These are phyloP conservation scores for Drosophila kambysellisi DNA, from an alignment of 2,888 invertebrate genomes.

Conservation along the genomic window DNA sequence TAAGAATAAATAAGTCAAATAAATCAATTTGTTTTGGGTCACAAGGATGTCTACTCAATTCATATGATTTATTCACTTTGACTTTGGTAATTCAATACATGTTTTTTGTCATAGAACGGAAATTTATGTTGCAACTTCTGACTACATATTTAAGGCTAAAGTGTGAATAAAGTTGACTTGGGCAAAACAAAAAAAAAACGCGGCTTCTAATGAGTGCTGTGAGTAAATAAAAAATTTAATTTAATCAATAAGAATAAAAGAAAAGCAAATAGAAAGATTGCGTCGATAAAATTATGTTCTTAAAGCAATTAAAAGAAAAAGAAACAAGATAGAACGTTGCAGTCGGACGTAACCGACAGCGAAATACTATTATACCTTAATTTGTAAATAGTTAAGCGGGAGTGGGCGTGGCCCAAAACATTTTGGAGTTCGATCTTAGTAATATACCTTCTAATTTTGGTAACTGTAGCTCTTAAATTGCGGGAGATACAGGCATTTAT, in stretches of 20 bases:
- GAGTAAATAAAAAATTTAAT: background rate
- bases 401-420: too few species aligned
- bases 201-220: background rate
- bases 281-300: background rate
- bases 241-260: background rate
- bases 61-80: background rate
- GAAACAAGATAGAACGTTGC: too few species aligned
- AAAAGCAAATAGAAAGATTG: background rate
- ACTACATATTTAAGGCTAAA: background rate
- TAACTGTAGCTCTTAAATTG: too few species aligned
- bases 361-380: too few species aligned
- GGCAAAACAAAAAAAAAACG: too few species aligned
- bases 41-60: background rate
- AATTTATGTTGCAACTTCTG: background rate
- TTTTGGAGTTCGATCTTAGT: too few species aligned
- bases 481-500: too few species aligned
- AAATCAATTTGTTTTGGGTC: conserved; percentile 1
- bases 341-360: too few species aligned
- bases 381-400: too few species aligned
- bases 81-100: background rate
- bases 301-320: background rate
- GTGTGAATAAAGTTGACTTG: background rate
- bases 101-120: background rate
- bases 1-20: background rate
- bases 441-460: too few species aligned